Evolutionary conservation across 1,140 invertebrate genomes (phyloP).

Genomic region (Drosophila sproati): DNA sequence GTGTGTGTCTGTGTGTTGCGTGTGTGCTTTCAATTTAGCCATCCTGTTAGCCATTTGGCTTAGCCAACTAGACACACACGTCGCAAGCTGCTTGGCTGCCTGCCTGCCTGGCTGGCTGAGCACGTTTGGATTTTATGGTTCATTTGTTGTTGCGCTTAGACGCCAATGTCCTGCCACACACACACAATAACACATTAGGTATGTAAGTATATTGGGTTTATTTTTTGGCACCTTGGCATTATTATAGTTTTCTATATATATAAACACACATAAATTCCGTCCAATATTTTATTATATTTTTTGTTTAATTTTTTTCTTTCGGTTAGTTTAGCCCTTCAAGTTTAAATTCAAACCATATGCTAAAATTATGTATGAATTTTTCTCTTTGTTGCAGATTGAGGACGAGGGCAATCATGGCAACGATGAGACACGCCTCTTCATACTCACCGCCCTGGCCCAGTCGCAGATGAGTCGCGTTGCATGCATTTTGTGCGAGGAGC

Average conservation of each 20-base stretch:
- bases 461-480: slow-evolving; percentile 92
- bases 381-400: slow-evolving; percentile 90
- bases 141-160: slow-evolving; percentile 80
- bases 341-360: slow-evolving; percentile 33
- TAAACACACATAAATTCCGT: slow-evolving; percentile 8
- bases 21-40: slow-evolving; percentile 72
- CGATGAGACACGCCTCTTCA: slow-evolving; percentile 97
- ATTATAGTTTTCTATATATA: slow-evolving; percentile 30
- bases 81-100: slow-evolving; percentile 21
- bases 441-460: slow-evolving; percentile 94
- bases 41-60: slow-evolving; percentile 77
- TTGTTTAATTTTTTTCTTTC: background rate
- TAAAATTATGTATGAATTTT: slow-evolving; percentile 9
- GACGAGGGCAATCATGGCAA: slow-evolving; percentile 98
- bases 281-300: slow-evolving; percentile 40
- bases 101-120: slow-evolving; percentile 29
- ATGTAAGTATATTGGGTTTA: slow-evolving; percentile 29
- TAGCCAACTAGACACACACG: slow-evolving; percentile 60
- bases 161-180: slow-evolving; percentile 24
- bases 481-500: slow-evolving; percentile 95
- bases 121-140: slow-evolving; percentile 84
- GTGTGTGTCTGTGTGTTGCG: slow-evolving; percentile 8
- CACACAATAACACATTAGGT: slow-evolving; percentile 13
- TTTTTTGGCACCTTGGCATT: slow-evolving; percentile 30
- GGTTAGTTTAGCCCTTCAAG: background rate